Evolutionary conservation across 2,797 vertebrate genomes (phyloP), one percentile per base, ranked within the genome.

Genomic region (Hafferia zeledoni): DNA sequence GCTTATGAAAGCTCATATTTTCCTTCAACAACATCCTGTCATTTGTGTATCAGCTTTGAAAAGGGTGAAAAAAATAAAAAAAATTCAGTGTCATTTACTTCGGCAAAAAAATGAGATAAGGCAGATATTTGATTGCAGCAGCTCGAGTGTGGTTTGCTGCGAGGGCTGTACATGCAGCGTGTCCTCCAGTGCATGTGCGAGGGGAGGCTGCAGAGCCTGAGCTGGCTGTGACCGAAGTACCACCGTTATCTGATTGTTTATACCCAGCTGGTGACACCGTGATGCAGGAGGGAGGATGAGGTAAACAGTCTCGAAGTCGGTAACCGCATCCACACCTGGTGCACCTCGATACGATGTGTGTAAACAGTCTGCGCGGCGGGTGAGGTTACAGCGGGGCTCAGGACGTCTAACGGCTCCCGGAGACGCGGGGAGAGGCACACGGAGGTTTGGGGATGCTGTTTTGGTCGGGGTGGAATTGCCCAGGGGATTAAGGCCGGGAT

Each of bases 241-340:
- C 80, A 74, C 68, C 46, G 50, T 97, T 98, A 98, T 97, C 97
- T 98, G 97, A 97, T 97, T 87, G 87, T 86, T 65, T 90, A 76
- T 89, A 84, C 97, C 96, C 96, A 96, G 90, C 94, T 75, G 17
- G 88, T 93, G 97, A 96, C 94, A 95, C 27, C 76, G 91, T 43
- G 82, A 93, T 96, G 97, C 98, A 97, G 98, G 98, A 98, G 97
- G 97, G 98, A 98, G 98, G 97, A 91, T 97, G 98, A 98, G 98
- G 98, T 98, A 98, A 98, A 98, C 98, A 98, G 97, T 98, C 97
- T 97, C 97, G 91, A 39, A 97, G 97, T 84, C 39, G 63, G 96
- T 98, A 98, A 98, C 98, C 98, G 94, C 98, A 98, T 68, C 96
- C 97, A 98, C 99, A 99, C 98, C 98, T 99, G 98, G 98, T 97